Conservation (phyloP, 2,888 invertebrate genomes). For the Geotrupes spiniger region DNA sequence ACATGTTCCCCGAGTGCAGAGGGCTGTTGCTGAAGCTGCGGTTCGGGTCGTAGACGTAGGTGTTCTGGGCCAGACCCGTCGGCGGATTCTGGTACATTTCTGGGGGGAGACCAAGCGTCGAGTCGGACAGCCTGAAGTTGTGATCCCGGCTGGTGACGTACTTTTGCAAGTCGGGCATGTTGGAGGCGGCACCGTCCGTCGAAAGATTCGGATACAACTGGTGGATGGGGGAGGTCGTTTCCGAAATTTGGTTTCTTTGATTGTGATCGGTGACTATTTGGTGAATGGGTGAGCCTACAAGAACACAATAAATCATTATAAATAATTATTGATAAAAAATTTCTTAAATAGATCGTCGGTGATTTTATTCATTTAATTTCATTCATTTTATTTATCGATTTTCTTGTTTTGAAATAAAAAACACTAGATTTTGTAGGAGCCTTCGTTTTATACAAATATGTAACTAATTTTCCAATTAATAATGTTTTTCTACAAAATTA, state of each 20-base stretch:
- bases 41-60: conserved; percentile 27
- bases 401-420: too few species aligned
- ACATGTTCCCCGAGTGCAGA: conserved; percentile 35
- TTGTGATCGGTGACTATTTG: conserved; percentile 46
- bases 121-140: conserved; percentile 28
- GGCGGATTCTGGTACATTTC: conserved; percentile 20
- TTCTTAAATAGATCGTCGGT: too few species aligned
- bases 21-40: conserved; percentile 35
- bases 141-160: conserved; percentile 22
- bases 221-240: conserved; percentile 60
- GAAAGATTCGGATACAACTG: conserved; percentile 44
- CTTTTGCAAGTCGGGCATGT: conserved; percentile 54
- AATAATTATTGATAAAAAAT: too few species aligned
- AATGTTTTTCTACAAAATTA: too few species aligned
- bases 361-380: too few species aligned
- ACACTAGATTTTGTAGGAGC: too few species aligned
- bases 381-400: too few species aligned
- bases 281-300: conserved; percentile 62
- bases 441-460: too few species aligned
- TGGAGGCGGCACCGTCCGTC: conserved; percentile 16
- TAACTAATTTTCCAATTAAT: too few species aligned
- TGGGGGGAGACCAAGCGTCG: conserved; percentile 29
- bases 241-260: conserved; percentile 42
- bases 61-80: conserved; percentile 12
- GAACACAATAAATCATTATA: too few species aligned